Percentiles rank a stretch among this genome's conserved stretches.
These are phyloP conservation scores for Drosophila yooni DNA, from an alignment of 2,888 invertebrate genomes.

Conservation along the genomic window DNA sequence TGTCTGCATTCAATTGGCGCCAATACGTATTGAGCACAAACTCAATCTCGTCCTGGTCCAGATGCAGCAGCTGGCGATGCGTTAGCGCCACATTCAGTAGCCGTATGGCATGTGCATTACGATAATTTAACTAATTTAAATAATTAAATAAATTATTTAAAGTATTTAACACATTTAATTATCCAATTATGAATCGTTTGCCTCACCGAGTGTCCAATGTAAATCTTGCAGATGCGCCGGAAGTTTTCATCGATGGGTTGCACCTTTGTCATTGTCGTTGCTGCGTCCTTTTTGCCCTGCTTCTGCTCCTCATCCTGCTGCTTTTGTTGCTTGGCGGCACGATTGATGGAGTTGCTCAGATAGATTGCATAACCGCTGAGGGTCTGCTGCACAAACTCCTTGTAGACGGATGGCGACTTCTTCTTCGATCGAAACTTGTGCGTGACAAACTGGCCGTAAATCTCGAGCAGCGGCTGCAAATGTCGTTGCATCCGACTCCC, in stretches of 20 bases:
- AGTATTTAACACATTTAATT: background rate
- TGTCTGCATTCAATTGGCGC: conserved; percentile 78
- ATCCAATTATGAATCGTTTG: background rate
- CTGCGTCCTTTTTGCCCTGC: background rate
- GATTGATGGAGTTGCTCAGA: conserved; percentile 59
- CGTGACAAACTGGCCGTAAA: conserved; percentile 52
- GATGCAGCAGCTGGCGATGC: conserved; percentile 74
- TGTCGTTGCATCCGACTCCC: conserved; percentile 62
- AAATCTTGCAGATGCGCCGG: conserved; percentile 83
- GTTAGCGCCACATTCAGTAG: conserved; percentile 78
- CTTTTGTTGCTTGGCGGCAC: conserved; percentile 28
- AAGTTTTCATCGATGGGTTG: conserved; percentile 77
- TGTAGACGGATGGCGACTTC: conserved; percentile 59
- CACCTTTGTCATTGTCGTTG: too few relatives aligned
- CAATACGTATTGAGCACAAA: conserved; percentile 82
- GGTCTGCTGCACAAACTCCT: conserved; percentile 77
- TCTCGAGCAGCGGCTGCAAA: conserved; percentile 63
- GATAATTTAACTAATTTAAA: conserved; percentile 77
- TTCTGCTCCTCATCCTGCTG: background rate
- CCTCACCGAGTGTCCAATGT: conserved; percentile 83
- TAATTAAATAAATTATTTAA: background rate
- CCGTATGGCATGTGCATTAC: conserved; percentile 77
- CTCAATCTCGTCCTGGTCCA: conserved; percentile 83
- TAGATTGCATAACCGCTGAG: conserved; percentile 66
- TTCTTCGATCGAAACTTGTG: conserved; percentile 54